Base-by-base conservation (phyloP, 2,113 vertebrate genomes). In the Piaya cayana region DNA sequence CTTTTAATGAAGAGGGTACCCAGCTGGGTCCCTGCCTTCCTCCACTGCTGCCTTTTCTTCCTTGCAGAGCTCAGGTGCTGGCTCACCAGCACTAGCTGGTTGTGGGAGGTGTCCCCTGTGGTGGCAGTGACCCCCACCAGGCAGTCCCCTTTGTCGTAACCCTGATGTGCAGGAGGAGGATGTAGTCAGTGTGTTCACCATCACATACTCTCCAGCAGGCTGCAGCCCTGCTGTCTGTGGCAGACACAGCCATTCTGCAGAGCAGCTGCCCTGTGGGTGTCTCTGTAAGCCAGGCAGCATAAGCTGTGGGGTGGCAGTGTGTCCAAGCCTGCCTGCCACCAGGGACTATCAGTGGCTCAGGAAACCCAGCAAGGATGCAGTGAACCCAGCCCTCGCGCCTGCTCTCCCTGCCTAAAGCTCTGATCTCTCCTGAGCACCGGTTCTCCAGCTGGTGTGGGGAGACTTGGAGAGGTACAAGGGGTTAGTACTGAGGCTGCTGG, bases 371-470 rank as follows among this genome's bases (percentile, higher is more conserved):
- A 74, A 59, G 70, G 74, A 45, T 55, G 53, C 17, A 26, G 36
- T 16, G 55, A 94, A 62, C 22, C n/a, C 82, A 76, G 52, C 62
- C 39, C 39, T 67, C 4, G 4, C 59, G 77, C 47, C 71, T 72
- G 75, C 67, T 94, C 22, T 62, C 62, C 34, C 62, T 71, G 86
- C 94, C 89, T 95, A 75, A 68, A 91, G 50, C 91, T 96, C 87
- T 74, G 56, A 58, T 72, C 81, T 82, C 90, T 91, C 93, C 93
- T 55, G 55, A 80, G 75, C 78, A 92, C 91, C 5, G 7, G 91
- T 85, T 96, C 93, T 96, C 94, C 76, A 86, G 69, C 88, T 85
- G 87, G 82, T 95, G 92, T 89, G 71, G 79, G 92, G 71, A 95
- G 87, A 67, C 71, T 91, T 87, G 85, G 84, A 94, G 87, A 82